phyloP scores from a whole-genome alignment of 2,888 invertebrate genomes.

The Nephrotoma flavescens region DNA sequence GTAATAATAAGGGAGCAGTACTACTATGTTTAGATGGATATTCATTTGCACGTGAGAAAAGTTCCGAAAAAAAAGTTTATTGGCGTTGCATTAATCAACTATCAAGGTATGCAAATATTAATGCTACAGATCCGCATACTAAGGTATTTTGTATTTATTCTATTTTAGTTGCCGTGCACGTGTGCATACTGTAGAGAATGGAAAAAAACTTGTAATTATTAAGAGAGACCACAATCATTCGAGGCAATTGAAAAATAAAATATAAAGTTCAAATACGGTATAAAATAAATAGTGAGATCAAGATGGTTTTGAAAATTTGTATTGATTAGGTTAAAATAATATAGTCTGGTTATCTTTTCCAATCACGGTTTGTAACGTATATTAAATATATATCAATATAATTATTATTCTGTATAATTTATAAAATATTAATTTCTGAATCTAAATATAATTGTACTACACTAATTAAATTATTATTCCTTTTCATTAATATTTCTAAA shows the following conservation, averaged over 20 bases:
- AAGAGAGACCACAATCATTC: conserved; percentile 20
- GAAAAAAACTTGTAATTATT: conserved; percentile 21
- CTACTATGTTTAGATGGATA: not conserved
- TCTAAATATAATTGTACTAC: no score
- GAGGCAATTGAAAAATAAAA: not conserved
- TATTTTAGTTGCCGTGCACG: not conserved
- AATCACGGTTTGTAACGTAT: no score
- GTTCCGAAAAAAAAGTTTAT: not conserved
- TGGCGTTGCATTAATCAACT: conserved; percentile 6
- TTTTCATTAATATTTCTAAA: no score
- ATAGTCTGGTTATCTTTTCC: no score
- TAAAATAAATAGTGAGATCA: no score
- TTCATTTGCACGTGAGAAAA: conserved; percentile 6
- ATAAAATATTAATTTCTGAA: no score
- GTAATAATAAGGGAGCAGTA: not conserved
- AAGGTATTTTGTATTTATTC: not conserved
- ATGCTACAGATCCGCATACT: not conserved
- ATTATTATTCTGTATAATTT: no score
- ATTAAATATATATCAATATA: no score
- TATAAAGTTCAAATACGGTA: not conserved
- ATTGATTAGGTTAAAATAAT: no score
- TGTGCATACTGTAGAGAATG: conserved; percentile 17
- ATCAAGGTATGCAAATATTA: not conserved
- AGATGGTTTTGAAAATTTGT: no score
- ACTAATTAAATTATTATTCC: no score